Percentiles rank a stretch among this genome's conserved stretches.
These are phyloP conservation scores for Yoshiicerus persimilis DNA, from an alignment of 1,140 invertebrate species.

Conservation along the genomic window DNA sequence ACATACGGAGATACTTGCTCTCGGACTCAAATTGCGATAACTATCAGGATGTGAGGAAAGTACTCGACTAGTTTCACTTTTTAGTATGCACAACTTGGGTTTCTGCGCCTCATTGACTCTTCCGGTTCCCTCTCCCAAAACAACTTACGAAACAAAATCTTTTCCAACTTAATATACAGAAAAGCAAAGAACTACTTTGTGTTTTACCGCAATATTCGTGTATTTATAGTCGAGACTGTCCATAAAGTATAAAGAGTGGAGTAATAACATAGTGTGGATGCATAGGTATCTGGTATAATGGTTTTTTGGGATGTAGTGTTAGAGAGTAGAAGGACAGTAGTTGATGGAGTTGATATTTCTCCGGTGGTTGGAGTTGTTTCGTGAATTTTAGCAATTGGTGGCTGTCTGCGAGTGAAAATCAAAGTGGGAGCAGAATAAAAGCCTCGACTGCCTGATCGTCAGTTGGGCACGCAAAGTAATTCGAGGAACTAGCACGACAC, in stretches of 20 bases:
- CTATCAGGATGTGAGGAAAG: not conserved
- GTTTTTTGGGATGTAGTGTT: no score
- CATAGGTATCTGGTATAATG: no score
- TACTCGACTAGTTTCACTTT: not conserved
- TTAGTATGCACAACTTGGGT: not conserved
- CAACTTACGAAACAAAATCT: not conserved
- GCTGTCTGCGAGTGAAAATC: not conserved
- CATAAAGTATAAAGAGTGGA: no score
- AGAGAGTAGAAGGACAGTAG: not conserved
- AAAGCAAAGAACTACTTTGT: no score
- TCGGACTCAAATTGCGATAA: no score
- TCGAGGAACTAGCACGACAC: not conserved
- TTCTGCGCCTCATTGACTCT: not conserved
- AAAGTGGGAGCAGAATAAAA: not conserved
- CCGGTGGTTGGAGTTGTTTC: not conserved
- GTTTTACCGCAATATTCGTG: no score
- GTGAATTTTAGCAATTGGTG: not conserved
- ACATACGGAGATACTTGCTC: no score
- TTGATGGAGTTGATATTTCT: not conserved
- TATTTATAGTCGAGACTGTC: no score
- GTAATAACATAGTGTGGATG: no score
- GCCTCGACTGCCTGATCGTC: not conserved
- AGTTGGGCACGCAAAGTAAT: conserved; percentile 4
- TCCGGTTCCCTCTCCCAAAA: not conserved
- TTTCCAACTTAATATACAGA: not conserved